A percentile compares a stretch with the other conserved stretches of the same genome.
Evolutionary conservation across 2,797 vertebrate species (phyloP).

Genomic region (Momotus momota): DNA sequence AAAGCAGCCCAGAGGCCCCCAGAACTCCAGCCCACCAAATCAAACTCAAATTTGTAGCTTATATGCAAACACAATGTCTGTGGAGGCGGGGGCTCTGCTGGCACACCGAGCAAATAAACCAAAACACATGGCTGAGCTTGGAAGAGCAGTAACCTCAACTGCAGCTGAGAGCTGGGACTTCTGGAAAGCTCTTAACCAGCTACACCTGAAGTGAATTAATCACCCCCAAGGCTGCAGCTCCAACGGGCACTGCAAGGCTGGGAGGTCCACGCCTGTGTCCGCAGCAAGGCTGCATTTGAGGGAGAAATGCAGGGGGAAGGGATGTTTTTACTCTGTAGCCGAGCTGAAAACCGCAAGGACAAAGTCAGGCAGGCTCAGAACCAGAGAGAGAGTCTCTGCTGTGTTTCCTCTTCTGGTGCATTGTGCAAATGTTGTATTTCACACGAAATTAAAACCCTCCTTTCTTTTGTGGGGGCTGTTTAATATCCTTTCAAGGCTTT

Average conservation of each 20-base stretch:
- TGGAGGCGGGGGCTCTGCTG: background rate
- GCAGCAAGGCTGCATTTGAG: background rate
- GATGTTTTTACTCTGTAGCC: background rate
- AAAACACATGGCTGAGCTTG: conserved; percentile 40
- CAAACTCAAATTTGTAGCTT: conserved; percentile 59
- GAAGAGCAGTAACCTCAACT: background rate
- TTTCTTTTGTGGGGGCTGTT: background rate
- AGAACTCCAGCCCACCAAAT: conserved; percentile 31
- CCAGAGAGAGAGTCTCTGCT: background rate
- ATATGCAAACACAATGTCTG: background rate
- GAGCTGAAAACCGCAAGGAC: background rate
- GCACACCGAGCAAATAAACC: conserved; percentile 13
- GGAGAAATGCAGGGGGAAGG: accelerated
- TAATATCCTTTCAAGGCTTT: background rate
- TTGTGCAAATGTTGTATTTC: background rate
- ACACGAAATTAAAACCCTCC: background rate
- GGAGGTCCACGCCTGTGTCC: accelerated
- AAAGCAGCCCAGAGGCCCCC: background rate
- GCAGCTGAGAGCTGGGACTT: background rate
- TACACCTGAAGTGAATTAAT: background rate
- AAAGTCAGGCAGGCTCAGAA: background rate
- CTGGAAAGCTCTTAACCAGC: background rate
- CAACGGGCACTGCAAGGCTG: accelerated
- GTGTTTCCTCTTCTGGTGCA: background rate
- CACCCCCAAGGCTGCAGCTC: background rate